Evolutionary conservation across 2,113 vertebrate species (phyloP).

Genomic region (Dromiciops gliroides): DNA sequence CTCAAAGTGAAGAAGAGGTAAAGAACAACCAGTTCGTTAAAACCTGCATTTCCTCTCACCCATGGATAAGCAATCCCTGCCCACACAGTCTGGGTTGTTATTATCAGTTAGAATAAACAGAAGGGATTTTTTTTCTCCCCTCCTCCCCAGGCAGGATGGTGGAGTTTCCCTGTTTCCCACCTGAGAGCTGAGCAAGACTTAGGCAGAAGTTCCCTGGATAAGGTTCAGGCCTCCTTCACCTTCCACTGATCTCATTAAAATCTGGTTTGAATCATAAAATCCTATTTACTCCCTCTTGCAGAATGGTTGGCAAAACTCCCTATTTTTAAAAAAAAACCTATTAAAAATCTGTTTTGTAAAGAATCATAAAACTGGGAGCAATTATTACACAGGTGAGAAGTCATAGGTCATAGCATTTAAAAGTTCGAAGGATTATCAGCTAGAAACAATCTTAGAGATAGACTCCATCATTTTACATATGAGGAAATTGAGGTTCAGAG

Average conservation of each 20-base stretch:
- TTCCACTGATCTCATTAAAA: conserved; percentile 17
- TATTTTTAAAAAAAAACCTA: conserved; percentile 37
- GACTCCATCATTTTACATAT: background rate
- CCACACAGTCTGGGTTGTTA: background rate
- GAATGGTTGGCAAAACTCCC: background rate
- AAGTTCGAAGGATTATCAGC: background rate
- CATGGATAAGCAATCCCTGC: conserved; percentile 15
- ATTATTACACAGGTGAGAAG: background rate
- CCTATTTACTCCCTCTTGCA: background rate
- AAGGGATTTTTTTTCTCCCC: conserved; percentile 31
- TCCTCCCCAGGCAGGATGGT: background rate
- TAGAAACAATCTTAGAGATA: background rate
- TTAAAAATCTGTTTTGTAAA: conserved; percentile 1
- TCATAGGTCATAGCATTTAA: background rate
- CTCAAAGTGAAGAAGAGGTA: background rate
- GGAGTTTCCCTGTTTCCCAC: conserved; percentile 36
- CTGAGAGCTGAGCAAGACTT: background rate
- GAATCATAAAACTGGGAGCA: conserved; percentile 16
- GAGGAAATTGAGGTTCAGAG: background rate
- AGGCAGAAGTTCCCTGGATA: conserved; percentile 14
- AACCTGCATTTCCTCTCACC: background rate
- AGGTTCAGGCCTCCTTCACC: background rate
- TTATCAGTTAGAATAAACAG: conserved; percentile 31
- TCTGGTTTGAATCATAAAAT: background rate
- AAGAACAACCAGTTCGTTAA: conserved; percentile 16